A percentile compares a stretch with the other conserved stretches of the same genome.
These are phyloP conservation scores for Anas platyrhynchos DNA, from an alignment of 2,113 vertebrate species.

Conservation along the genomic window DNA sequence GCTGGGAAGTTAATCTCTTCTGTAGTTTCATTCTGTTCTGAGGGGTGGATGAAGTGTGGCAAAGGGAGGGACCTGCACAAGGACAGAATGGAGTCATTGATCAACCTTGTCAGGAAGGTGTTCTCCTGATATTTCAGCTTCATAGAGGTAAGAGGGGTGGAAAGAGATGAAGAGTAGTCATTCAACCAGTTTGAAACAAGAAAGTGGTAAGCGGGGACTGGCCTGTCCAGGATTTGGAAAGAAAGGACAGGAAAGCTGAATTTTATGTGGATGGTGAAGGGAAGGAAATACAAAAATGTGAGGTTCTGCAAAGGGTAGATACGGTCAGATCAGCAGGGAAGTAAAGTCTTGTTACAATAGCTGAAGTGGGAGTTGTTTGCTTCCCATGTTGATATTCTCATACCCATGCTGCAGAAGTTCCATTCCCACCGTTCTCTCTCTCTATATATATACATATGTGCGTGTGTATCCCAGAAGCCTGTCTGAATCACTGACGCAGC, in stretches of 20 bases:
- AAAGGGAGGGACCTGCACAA: conserved; percentile 70
- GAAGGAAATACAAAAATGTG: not conserved
- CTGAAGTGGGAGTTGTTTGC: conserved; percentile 58
- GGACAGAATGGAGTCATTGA: conserved; percentile 70
- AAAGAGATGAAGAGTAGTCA: conserved; percentile 57
- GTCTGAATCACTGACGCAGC: conserved; percentile 26
- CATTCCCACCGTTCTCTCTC: conserved; percentile 26
- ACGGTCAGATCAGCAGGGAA: not conserved
- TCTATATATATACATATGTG: conserved; percentile 10
- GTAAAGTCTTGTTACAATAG: not conserved
- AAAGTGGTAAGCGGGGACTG: conserved; percentile 29
- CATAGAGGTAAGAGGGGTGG: conserved; percentile 73
- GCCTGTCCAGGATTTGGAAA: conserved; percentile 19
- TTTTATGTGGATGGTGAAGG: not conserved
- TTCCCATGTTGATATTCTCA: conserved; percentile 45
- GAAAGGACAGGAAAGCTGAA: not conserved
- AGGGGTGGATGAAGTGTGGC: conserved; percentile 70
- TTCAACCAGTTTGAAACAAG: conserved; percentile 11
- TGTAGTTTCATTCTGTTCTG: conserved; percentile 71
- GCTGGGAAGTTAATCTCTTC: conserved; percentile 70
- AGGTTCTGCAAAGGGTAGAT: not conserved
- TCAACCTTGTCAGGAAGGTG: conserved; percentile 71
- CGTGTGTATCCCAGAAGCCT: conserved; percentile 37
- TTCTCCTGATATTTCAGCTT: conserved; percentile 66
- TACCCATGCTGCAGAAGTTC: conserved; percentile 43